phyloP scores from a whole-genome alignment of 2,797 vertebrate species.

The Acridotheres tristis region DNA sequence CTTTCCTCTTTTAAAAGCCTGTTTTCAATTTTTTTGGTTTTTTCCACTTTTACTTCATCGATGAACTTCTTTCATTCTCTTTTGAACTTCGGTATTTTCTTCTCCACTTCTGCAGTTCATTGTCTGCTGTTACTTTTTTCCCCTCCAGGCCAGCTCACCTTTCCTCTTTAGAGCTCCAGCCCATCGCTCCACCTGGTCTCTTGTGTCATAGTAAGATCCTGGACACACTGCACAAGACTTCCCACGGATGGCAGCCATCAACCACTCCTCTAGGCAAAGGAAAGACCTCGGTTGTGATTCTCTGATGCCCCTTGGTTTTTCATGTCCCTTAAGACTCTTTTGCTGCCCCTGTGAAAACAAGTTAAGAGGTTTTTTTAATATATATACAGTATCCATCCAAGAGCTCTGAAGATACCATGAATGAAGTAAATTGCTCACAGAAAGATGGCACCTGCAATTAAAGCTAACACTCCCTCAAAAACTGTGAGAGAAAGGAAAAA shows the following conservation, averaged over 20 bases:
- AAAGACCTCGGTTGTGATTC: background rate
- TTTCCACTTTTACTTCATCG: background rate
- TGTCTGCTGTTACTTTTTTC: background rate
- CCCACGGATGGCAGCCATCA: background rate
- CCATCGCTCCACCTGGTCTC: background rate
- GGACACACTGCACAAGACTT: accelerated
- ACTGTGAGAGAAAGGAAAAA: background rate
- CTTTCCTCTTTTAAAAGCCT: background rate
- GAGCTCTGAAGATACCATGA: background rate
- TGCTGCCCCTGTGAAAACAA: background rate
- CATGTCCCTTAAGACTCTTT: background rate
- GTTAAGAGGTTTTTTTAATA: background rate
- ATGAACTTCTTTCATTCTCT: background rate
- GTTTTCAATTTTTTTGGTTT: background rate
- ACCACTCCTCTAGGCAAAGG: background rate
- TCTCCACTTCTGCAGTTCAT: background rate
- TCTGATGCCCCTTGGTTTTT: background rate
- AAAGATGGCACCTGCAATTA: background rate
- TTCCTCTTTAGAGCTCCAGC: background rate
- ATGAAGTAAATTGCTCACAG: background rate
- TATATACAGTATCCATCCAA: background rate
- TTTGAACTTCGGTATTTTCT: background rate
- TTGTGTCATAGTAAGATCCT: background rate
- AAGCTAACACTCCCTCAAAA: background rate
- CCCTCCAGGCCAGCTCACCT: background rate